Base-by-base conservation (phyloP, 1,140 invertebrate species). In the Drosophila micromelanica region DNA sequence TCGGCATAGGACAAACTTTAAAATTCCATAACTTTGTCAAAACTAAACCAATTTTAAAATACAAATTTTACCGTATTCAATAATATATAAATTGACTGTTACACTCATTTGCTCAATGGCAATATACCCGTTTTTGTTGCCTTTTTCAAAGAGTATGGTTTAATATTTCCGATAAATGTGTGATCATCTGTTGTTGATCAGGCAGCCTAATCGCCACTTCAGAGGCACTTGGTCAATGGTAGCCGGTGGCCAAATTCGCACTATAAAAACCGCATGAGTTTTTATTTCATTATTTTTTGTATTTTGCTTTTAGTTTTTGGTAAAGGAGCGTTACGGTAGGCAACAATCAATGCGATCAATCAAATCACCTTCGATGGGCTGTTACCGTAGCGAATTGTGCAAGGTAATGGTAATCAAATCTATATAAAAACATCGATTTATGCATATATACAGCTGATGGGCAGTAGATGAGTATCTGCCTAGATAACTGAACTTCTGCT, bases 381-480 rank as follows among this genome's bases (percentile, higher is more conserved):
- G 73, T 86, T 85, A 81, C 73, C 75, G 49, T 68, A 69, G 46
- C 71, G 13, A 65, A 75, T 75, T 76, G 73, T 55, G 67, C 73
- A 76, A 75, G 65, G 73, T 75, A 70, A 75, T 59, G 49, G 55
- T 68, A 75, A 75, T 63, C 67, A 85, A 78, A 87, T 55, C 78
- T 76, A 54, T 37, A 40, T 40, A 82, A 73, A 74, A 51, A 23
- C 46, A 38, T 45, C 30, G 52, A 32, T 38, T 17, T 43, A 46
- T 9, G 13, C 52, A 43, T 61, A 69, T 42, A 23, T 69, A 38
- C 8, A 55, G 6, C 23, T 56, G 54, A 56, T 56, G 54, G 30
- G 37, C 37, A 42, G 20, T 20, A 23, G 32, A 38, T 76, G 38
- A 57, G 12, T 45, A 51, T 60, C 43, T 65, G 46, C 11, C 32